Evolutionary conservation across 2,797 vertebrate species (phyloP).

Genomic region (Molothrus aeneus): DNA sequence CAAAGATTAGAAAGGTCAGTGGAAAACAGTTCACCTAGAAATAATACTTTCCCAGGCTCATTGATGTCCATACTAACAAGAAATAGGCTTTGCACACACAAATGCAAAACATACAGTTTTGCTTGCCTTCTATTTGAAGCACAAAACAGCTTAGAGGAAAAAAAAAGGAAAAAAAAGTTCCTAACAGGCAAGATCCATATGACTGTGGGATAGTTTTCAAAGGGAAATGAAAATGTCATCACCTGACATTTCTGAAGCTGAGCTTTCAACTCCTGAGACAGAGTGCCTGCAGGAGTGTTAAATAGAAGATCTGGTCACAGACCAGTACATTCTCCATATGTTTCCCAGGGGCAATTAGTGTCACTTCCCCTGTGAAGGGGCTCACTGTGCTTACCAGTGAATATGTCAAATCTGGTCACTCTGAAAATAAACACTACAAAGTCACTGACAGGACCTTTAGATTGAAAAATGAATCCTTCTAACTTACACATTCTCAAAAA

Average conservation of each 20-base stretch:
- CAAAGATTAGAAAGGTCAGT: background rate
- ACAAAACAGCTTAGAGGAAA: background rate
- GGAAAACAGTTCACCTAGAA: background rate
- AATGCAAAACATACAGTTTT: background rate
- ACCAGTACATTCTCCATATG: background rate
- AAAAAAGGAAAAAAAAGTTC: rapidly evolving
- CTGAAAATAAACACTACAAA: slow-evolving; percentile 68
- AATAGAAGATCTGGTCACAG: slow-evolving; percentile 22
- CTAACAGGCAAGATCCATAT: background rate
- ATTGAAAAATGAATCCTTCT: slow-evolving; percentile 41
- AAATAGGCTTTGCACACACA: background rate
- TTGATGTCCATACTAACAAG: background rate
- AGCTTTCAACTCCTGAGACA: slow-evolving; percentile 39
- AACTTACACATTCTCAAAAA: background rate
- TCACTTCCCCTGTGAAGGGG: background rate
- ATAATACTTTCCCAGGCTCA: background rate
- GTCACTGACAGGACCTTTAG: slow-evolving; percentile 22
- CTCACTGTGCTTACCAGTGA: slow-evolving; percentile 62
- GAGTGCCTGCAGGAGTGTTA: background rate
- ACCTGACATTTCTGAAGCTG: slow-evolving; percentile 57
- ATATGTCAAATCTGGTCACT: slow-evolving; percentile 65
- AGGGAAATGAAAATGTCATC: slow-evolving; percentile 59
- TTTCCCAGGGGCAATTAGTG: background rate
- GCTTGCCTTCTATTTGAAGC: background rate
- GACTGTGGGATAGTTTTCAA: slow-evolving; percentile 23